Conservation (phyloP, 2,113 vertebrate species). For the Panthera uncia region DNA sequence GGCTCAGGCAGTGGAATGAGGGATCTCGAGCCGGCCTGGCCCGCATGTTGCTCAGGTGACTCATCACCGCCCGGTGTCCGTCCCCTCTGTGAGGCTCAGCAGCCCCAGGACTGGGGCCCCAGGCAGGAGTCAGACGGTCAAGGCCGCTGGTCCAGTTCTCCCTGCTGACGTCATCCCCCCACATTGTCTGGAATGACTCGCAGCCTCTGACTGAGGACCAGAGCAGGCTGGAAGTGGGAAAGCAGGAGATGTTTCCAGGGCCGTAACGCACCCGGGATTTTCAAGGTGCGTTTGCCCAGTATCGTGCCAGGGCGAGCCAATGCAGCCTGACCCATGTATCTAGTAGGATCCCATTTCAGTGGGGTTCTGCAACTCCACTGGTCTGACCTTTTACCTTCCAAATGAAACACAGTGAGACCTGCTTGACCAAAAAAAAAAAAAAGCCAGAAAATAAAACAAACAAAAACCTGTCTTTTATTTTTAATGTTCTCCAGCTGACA, state of each 20-base stretch:
- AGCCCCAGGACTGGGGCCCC: not conserved
- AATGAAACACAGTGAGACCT: not conserved
- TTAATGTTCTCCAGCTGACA: not conserved
- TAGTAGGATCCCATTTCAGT: not conserved
- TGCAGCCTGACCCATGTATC: not conserved
- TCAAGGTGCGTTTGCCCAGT: not conserved
- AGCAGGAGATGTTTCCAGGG: not conserved
- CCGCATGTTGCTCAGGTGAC: not conserved
- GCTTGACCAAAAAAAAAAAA: not conserved
- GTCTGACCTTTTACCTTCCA: not conserved
- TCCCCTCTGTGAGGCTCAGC: not conserved
- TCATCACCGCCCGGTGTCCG: not conserved
- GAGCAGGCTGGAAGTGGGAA: not conserved
- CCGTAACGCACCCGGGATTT: not conserved
- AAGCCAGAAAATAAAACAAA: not conserved
- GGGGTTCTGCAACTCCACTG: not conserved
- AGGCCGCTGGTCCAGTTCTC: slow-evolving; percentile 40
- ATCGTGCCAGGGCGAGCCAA: accelerated
- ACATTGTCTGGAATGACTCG: not conserved
- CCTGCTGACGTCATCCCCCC: not conserved
- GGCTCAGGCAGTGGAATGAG: not conserved
- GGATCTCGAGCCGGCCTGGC: not conserved
- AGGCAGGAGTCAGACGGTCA: not conserved
- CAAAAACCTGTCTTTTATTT: not conserved
- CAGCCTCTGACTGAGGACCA: not conserved